Evolutionary conservation across 2,113 vertebrate species (phyloP), one percentile per base, ranked within the genome.

Genomic region (Crypturellus undulatus): DNA sequence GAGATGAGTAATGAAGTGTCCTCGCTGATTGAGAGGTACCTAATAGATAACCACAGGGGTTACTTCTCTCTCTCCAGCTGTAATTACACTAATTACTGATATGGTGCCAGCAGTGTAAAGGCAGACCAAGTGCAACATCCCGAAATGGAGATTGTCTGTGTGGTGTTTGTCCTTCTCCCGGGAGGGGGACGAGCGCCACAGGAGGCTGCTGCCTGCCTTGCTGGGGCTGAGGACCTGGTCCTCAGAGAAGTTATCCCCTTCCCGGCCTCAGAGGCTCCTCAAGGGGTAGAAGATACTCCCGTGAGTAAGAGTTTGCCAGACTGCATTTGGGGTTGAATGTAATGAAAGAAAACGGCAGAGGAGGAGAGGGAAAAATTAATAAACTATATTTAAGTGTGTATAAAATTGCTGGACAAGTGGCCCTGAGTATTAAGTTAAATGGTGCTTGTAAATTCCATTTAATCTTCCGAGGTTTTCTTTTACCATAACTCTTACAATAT

Each of bases 1-100:
- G 92, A 94, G 81, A 95, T 94, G 91, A 93, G 87, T 96, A 97
- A 97, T 97, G 92, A 96, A 96, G 95, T 93, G 87, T 81, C 79
- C 83, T 91, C 32, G 84, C 91, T 91, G 96, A 97, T 95, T 93
- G 96, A 86, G 95, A 96, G 95, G 84, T 94, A 92, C 92, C 90
- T 97, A 92, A 95, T 91, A 97, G 96, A 95, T 97, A 97, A 97
- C 96, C 96, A 97, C 96, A 56, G 96, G 94, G 93, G 95, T 96
- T 96, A 93, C 92, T 88, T 88, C 90, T 96, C 82, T 97, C 86
- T 96, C 93, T 71, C 93, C 80, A 93, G 91, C 95, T 96, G 84
- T 97, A 97, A 98, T 97, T 97, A 97, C 82, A 90, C 87, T 97
- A 96, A 97, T 97, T 96, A 96, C 78, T 92, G 85, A 69, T 90